Evolutionary conservation across 2,113 vertebrate genomes (phyloP).

Genomic region (Phainopepla nitens): DNA sequence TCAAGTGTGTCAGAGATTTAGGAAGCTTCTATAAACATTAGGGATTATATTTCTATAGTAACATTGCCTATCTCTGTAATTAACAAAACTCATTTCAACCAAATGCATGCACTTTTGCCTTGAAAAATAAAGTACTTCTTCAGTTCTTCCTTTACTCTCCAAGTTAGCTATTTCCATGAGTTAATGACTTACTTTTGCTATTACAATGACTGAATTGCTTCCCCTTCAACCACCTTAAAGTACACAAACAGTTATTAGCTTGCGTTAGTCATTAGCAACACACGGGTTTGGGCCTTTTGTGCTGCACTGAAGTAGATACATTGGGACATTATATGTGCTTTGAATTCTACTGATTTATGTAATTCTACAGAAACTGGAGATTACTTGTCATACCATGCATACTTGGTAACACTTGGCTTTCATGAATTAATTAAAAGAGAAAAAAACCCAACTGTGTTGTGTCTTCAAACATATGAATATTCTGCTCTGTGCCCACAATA

Average conservation of each 20-base stretch:
- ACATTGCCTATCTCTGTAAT: not conserved
- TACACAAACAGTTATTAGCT: not conserved
- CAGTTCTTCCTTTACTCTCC: not conserved
- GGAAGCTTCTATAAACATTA: not conserved
- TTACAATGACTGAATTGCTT: not conserved
- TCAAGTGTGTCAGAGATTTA: not conserved
- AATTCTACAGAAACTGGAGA: not conserved
- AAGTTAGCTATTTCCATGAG: not conserved
- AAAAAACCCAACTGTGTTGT: not conserved
- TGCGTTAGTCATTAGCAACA: slow-evolving; percentile 16
- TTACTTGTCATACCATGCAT: not conserved
- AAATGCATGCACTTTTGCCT: not conserved
- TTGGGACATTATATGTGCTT: not conserved
- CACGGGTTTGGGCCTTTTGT: not conserved
- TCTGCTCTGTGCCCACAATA: not conserved
- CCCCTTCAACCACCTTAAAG: slow-evolving; percentile 25
- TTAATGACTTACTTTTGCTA: slow-evolving; percentile 40
- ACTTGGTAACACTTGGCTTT: not conserved
- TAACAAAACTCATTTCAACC: not conserved
- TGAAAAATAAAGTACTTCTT: not conserved
- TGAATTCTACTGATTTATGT: not conserved
- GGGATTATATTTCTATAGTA: not conserved
- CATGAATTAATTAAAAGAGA: not conserved
- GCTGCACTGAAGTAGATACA: not conserved
- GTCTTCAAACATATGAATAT: not conserved